A percentile compares a stretch with the other conserved stretches of the same genome.
Evolutionary conservation across 2,888 invertebrate genomes (phyloP).

Genomic region (Phortica magna): DNA sequence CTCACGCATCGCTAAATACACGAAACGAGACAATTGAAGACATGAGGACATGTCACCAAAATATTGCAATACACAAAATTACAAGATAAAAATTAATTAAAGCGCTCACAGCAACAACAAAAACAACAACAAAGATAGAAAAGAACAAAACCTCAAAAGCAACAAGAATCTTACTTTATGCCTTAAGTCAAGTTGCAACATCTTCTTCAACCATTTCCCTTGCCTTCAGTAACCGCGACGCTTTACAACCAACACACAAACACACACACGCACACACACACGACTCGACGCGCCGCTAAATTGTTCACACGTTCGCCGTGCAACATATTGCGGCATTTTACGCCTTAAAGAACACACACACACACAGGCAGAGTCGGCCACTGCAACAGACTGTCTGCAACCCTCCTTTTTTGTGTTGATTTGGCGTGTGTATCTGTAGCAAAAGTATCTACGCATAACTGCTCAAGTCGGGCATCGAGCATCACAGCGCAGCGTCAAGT

Average conservation of each 20-base stretch:
- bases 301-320: slow-evolving; percentile 64
- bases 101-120: slow-evolving; percentile 30
- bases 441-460: slow-evolving; percentile 7
- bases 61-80: slow-evolving; percentile 59
- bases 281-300: slow-evolving; percentile 36
- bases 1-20: slow-evolving; percentile 55
- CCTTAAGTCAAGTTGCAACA: slow-evolving; percentile 58
- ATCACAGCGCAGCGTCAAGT: slow-evolving; percentile 60
- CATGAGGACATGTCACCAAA: slow-evolving; percentile 43
- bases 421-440: neutral
- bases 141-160: slow-evolving; percentile 69
- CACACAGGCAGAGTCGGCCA: neutral
- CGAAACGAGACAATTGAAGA: neutral
- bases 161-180: slow-evolving; percentile 38
- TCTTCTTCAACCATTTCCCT: slow-evolving; percentile 51
- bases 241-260: neutral
- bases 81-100: slow-evolving; percentile 42
- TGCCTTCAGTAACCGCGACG: neutral
- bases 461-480: slow-evolving; percentile 6
- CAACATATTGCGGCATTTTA: slow-evolving; percentile 60
- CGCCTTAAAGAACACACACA: slow-evolving; percentile 53
- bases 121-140: slow-evolving; percentile 40
- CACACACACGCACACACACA: neutral
- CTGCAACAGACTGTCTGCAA: slow-evolving; percentile 50
- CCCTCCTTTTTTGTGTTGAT: slow-evolving; percentile 14